Base-by-base conservation (phyloP, 1,140 invertebrate genomes). In the Pinna nobilis region DNA sequence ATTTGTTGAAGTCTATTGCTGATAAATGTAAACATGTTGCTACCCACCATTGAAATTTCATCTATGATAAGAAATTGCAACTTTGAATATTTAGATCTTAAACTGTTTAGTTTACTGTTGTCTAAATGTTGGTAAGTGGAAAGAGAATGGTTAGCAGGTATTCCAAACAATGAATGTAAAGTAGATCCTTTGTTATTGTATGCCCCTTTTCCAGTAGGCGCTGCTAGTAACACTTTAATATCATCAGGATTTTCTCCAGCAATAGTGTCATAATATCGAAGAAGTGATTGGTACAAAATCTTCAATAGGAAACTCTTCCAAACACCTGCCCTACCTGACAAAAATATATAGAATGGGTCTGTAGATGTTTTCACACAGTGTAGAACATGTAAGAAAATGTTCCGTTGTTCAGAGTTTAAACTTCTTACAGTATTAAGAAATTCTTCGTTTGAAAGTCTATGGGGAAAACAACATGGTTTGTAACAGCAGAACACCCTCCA, bases 161-260 rank as follows among this genome's bases (percentile, higher is more conserved):
- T 77, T 20, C 47, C 20, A 49, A 79, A 72, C 25, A 69, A 15
- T 20, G 41, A 33, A 44, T 79, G 77, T 3, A 76, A 61, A 39
- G 77, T 77, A 51, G 69, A 64, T 1, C 74, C 78, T 49, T 60
- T 37, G 1, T 77, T 49, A 67, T 74, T 72, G 28, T 61, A 76
- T 25, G 78, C 74, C 41, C 70, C 78, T 53, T 77, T 77, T 53
- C 75, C 74, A 33, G 74, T 79, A 30, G 78, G 60, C 32, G 78
- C 78, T 55, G 37, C 61, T 18, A 79, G 55, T 11, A 68, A 6
- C 9, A 77, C 57, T 57, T 76, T 76, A 23, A 68, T 59, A n/a
- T 74, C 50, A 70, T 74, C 69, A n/a, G 65, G 60, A 44, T 79
- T 73, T 63, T 77, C 70, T 18, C 74, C 74, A 51, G 74, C 50